Base-by-base conservation (phyloP, 1,140 invertebrate genomes). In the Chrysoperla carnea region DNA sequence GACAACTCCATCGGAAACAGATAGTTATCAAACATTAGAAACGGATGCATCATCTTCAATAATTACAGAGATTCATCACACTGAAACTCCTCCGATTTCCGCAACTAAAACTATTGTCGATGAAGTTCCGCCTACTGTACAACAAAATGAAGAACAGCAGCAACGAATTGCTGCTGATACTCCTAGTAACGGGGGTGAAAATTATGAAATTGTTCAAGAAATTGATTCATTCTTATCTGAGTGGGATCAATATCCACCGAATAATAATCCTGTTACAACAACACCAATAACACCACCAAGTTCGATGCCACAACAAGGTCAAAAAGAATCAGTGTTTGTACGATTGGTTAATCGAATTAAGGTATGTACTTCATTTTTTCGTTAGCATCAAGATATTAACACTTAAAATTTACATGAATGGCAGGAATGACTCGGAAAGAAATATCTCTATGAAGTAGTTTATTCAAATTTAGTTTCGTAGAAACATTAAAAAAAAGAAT, bases 291-390 rank as follows among this genome's bases (percentile, higher is more conserved):
- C 43, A 15, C 44, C 51, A 36, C 43, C 48, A 38, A 41, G 27
- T 14, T 49, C 51, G 12, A 46, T 41, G 15, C 68, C 67, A 12
- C 69, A 70, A 39, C 73, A 73, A 54, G 65, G 60, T 6, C 83
- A 86, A 51, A 92, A 95, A 49, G 93, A 98, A 64, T 93, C 90
- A 4, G 86, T 97, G 15, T 95, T 98, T 59, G 74, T 96, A 50
- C 73, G 92, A 48, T 66, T 99, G 17, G 90, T 85, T 29, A 98
- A 97, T 64, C 78, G 91, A 54, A 92, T 99, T 23, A 94, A 94
- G 74, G 82, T 85, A 57, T 57, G 59, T 54, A 33, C 39, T 39
- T 27, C 4, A 43, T 13, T 35, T 37, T 1, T 43, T 0, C 17
- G 37, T 9, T 45, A 11, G 13, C 11, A 17, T 40, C 6, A 17